These are phyloP conservation scores for Fistularia commersonii DNA, from an alignment of 2,797 vertebrate species.

Conservation along the genomic window DNA sequence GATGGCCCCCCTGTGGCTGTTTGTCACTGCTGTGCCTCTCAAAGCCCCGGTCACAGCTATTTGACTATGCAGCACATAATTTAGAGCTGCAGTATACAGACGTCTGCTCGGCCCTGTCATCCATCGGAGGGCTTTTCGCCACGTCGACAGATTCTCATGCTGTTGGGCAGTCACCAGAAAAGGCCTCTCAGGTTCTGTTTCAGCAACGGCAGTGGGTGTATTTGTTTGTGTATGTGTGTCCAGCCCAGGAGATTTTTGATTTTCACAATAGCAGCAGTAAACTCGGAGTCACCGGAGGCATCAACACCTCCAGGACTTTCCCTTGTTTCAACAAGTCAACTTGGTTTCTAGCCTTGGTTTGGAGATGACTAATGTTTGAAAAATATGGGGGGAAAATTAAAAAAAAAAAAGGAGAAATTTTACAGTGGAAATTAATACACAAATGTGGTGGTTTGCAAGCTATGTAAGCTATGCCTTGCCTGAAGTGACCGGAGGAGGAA, in stretches of 20 bases:
- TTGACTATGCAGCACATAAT: slow-evolving; percentile 67
- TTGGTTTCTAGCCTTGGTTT: too few species aligned
- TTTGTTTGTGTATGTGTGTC: neutral
- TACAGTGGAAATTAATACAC: too few species aligned
- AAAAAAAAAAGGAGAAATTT: too few species aligned
- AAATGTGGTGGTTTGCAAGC: too few species aligned
- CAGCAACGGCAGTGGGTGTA: slow-evolving; percentile 13
- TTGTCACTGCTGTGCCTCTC: slow-evolving; percentile 24
- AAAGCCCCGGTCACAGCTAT: slow-evolving; percentile 50
- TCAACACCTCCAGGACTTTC: slow-evolving; percentile 11
- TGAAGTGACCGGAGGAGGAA: too few species aligned
- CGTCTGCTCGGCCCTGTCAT: slow-evolving; percentile 44
- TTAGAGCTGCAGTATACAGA: slow-evolving; percentile 49
- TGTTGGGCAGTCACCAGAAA: slow-evolving; percentile 30
- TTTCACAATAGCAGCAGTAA: slow-evolving; percentile 39
- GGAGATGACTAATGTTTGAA: too few species aligned
- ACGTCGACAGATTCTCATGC: slow-evolving; percentile 61
- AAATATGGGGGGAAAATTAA: too few species aligned
- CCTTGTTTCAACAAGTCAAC: too few species aligned
- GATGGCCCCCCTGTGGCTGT: slow-evolving; percentile 17
- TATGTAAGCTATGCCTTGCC: too few species aligned
- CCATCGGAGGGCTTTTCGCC: slow-evolving; percentile 57
- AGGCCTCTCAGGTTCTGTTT: slow-evolving; percentile 49
- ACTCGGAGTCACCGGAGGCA: slow-evolving; percentile 40
- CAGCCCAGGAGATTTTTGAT: slow-evolving; percentile 11